Evolutionary conservation across 2,113 vertebrate genomes (phyloP).

Genomic region (Bos taurus): DNA sequence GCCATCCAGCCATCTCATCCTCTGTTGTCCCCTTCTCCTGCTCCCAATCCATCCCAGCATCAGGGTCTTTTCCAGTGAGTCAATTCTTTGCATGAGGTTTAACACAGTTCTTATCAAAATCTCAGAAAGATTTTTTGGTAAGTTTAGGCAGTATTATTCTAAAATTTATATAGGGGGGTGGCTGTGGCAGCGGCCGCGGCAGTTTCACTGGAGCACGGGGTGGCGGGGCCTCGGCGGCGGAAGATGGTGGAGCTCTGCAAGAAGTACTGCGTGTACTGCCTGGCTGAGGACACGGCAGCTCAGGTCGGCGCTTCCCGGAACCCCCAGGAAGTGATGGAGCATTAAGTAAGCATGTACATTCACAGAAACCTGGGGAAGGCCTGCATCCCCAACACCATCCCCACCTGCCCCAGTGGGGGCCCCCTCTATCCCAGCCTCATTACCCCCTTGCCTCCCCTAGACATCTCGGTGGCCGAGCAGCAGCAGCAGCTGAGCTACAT

Average conservation of each 20-base stretch:
- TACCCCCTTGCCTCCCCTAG: slow-evolving; percentile 90
- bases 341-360: slow-evolving; percentile 98
- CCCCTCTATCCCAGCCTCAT: slow-evolving; percentile 95
- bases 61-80: too few species aligned
- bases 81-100: background rate
- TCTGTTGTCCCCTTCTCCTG: too few species aligned
- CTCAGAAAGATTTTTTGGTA: background rate
- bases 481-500: slow-evolving; percentile 99
- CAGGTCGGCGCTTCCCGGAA: slow-evolving; percentile 92
- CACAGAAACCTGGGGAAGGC: slow-evolving; percentile 97
- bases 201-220: background rate
- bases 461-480: slow-evolving; percentile 92
- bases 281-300: slow-evolving; percentile 92
- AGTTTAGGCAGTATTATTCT: background rate
- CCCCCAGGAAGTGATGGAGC: slow-evolving; percentile 97
- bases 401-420: slow-evolving; percentile 92
- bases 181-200: too few species aligned
- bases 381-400: slow-evolving; percentile 90
- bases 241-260: background rate
- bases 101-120: slow-evolving; percentile 24
- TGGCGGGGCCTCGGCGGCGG: background rate
- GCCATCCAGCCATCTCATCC: too few species aligned
- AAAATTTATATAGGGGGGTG: background rate
- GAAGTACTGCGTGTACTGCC: background rate
- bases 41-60: too few species aligned